Evolutionary conservation across 2,888 invertebrate species (phyloP).

Genomic region (Trisateles emortualis): DNA sequence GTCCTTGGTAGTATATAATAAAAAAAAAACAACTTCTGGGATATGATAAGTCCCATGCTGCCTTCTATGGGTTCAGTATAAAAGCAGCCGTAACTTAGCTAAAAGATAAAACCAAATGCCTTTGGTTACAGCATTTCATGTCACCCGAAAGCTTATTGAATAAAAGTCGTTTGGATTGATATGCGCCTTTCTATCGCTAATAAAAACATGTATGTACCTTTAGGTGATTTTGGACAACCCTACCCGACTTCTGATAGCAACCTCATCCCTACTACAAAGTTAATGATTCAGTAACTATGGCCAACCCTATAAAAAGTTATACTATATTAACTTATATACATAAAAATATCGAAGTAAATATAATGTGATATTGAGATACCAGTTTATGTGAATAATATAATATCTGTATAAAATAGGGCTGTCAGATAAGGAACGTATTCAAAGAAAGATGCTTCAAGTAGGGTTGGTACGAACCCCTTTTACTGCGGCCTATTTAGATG

Average conservation of each 20-base stretch:
- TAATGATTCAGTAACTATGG: slow-evolving; percentile 44
- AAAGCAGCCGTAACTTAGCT: too few species aligned
- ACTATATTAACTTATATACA: slow-evolving; percentile 8
- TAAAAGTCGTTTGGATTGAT: not conserved
- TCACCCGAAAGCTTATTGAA: not conserved
- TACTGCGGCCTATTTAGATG: slow-evolving; percentile 2
- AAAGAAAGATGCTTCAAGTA: not conserved
- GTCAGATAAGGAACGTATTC: slow-evolving; percentile 3
- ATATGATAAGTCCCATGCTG: too few species aligned
- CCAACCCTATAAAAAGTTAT: slow-evolving; percentile 21
- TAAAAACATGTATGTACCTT: not conserved
- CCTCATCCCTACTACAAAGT: slow-evolving; percentile 55
- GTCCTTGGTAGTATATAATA: too few species aligned
- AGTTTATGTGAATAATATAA: not conserved
- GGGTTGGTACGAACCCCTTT: not conserved
- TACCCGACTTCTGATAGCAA: slow-evolving; percentile 58
- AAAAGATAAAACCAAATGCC: too few species aligned
- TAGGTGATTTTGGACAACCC: not conserved
- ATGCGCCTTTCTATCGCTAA: not conserved
- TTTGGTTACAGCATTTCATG: not conserved
- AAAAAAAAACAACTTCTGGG: too few species aligned
- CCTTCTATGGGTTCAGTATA: too few species aligned
- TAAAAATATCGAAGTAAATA: slow-evolving; percentile 1
- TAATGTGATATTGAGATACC: too few species aligned
- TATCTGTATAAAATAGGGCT: slow-evolving; percentile 2